Base-by-base conservation (phyloP, 2,888 invertebrate genomes). In the Kuschelorhynchus macadamiae region DNA sequence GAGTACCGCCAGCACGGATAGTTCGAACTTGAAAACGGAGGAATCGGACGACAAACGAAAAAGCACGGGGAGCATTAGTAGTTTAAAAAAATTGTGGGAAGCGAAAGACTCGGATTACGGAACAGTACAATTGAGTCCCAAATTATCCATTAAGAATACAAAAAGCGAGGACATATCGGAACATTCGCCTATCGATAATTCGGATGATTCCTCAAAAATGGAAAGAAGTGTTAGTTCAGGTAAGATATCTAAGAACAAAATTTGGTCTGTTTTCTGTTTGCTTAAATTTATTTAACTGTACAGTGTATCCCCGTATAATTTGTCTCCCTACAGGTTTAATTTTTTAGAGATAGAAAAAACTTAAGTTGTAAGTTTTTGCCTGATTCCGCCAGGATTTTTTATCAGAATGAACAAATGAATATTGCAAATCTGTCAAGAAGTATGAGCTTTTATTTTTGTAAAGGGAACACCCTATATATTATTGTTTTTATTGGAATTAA, bases 21-120 rank as follows among this genome's bases (percentile, higher is more conserved):
- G 83, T 67, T 81, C 81, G 5, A 83, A 86, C 71, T 70, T 81
- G 50, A 83, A 83, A 75, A 78, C 82, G 25, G 89, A 87, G 12
- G 66, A 60, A 9, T 3, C 53, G 8, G 93, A 94, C 55, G 94
- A 94, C 81, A 96, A 95, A 82, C 88, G 96, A 11, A 91, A 94
- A 74, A 95, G 95, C 83, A 95, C 95, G 50, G 96, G 96, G 70
- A 95, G 95, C 85, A 96, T 96, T 79, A 95, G 92, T 81, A 96
- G 94, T 83, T 86, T 96, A 77, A 96, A 96, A 82, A 94, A 94
- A 83, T 85, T 96, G 71, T 96, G 96, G 96, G 96, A 96, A 84
- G 92, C 91, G 73, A 93, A 92, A 80, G 91, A 91, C 81, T 77
- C 79, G 47, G 85, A 85, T 72, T 81, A 80, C 39, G 83, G 84